These are phyloP conservation scores for Heliocidaris erythrogramma DNA, from an alignment of 35 echinoderm and acorn worm species.

Conservation along the genomic window DNA sequence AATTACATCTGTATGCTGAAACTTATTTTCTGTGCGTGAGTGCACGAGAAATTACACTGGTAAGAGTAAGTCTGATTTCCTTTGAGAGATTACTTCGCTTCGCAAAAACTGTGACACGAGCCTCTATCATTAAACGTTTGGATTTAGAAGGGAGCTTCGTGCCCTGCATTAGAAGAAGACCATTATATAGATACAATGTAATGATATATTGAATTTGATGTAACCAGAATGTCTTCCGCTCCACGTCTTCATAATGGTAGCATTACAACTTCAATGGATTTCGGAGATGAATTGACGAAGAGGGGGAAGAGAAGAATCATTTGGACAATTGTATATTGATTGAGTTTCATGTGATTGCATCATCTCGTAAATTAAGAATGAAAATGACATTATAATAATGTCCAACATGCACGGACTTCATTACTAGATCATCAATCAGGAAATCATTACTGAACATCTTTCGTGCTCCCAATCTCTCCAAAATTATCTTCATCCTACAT, in stretches of 20 bases:
- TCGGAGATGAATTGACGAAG: not conserved
- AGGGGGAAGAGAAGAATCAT: not conserved
- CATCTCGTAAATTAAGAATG: not conserved
- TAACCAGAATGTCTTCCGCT: slow-evolving; percentile 8
- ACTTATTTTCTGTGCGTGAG: not conserved
- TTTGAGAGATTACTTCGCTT: not conserved
- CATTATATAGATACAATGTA: not conserved
- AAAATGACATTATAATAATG: not conserved
- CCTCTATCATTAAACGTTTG: not conserved
- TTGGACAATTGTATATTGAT: not conserved
- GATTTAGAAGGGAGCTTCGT: not conserved
- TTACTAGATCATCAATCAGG: not conserved
- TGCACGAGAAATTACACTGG: not conserved
- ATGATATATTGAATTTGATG: slow-evolving; percentile 13
- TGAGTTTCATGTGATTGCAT: not conserved
- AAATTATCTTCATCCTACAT: not conserved
- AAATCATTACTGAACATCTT: not conserved
- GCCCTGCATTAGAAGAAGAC: slow-evolving; percentile 6
- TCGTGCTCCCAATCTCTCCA: not conserved
- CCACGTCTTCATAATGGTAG: not conserved
- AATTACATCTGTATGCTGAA: not conserved
- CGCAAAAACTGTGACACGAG: not conserved
- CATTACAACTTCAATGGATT: not conserved
- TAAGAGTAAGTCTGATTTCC: not conserved
- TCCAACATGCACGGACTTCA: not conserved